phyloP scores from a whole-genome alignment of 2,113 vertebrate species.

The Catagonus wagneri region DNA sequence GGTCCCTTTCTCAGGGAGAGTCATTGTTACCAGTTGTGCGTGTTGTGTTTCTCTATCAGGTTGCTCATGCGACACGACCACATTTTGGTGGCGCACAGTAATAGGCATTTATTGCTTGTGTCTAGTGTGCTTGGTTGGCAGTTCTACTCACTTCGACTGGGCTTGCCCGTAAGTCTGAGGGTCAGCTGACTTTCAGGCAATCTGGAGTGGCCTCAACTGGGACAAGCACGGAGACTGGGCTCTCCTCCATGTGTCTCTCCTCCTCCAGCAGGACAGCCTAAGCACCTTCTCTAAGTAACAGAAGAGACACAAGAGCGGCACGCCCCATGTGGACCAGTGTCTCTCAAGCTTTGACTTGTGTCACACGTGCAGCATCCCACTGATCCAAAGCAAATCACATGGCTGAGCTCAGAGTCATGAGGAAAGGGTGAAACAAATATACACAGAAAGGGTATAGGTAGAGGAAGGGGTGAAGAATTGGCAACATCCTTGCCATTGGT shows the following conservation, averaged over 20 bases:
- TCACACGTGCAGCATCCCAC: neutral
- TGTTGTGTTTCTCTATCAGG: neutral
- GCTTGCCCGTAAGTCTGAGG: neutral
- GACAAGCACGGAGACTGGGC: neutral
- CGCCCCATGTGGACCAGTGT: neutral
- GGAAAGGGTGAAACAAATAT: neutral
- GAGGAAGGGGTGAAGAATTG: neutral
- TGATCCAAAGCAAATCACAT: neutral
- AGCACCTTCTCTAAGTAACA: neutral
- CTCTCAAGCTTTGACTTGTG: neutral
- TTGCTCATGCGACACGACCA: neutral
- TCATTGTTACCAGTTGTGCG: neutral
- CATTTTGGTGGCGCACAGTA: no score
- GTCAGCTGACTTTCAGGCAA: neutral
- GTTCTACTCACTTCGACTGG: neutral
- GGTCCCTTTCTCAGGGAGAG: neutral
- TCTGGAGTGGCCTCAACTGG: neutral
- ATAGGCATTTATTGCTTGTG: no score
- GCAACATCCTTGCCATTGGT: neutral
- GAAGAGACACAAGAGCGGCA: neutral
- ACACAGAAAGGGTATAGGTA: neutral
- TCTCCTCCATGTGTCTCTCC: fast-evolving
- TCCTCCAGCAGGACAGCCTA: neutral
- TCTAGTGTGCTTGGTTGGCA: neutral
- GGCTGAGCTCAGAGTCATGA: neutral